Evolutionary conservation across 2,888 invertebrate species (phyloP).

Genomic region (Prosapia bicincta): DNA sequence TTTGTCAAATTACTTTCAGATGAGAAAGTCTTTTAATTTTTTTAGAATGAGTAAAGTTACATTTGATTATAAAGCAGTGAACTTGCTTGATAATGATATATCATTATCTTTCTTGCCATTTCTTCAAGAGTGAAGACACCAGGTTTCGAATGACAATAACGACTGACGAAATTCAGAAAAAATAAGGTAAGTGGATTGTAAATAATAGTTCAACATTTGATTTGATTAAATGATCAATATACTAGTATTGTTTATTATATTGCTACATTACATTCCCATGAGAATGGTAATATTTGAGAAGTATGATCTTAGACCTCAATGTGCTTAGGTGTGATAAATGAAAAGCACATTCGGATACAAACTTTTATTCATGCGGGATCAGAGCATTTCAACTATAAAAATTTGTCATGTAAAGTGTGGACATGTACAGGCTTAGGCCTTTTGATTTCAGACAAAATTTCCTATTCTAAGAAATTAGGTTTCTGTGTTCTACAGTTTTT

Average conservation of each 20-base stretch:
- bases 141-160: neutral
- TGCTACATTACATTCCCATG: no score
- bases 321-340: no score
- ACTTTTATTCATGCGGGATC: no score
- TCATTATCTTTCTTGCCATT: no score
- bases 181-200: neutral
- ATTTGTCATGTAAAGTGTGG: neutral
- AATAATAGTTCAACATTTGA: no score
- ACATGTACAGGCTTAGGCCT: neutral
- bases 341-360: no score
- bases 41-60: conserved; percentile 6
- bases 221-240: no score
- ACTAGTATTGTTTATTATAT: no score
- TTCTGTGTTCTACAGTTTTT: neutral
- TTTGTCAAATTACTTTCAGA: neutral
- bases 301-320: no score
- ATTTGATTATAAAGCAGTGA: conserved; percentile 3
- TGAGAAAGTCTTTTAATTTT: neutral
- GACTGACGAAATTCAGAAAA: conserved; percentile 3
- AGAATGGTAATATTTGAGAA: no score
- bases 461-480: neutral
- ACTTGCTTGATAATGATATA: neutral
- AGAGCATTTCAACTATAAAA: no score
- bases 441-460: neutral
- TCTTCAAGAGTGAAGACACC: neutral